A percentile compares a stretch with the other conserved stretches of the same genome.
Conservation (phyloP, 2,888 invertebrate species). For the Trichopria drosophilae region DNA sequence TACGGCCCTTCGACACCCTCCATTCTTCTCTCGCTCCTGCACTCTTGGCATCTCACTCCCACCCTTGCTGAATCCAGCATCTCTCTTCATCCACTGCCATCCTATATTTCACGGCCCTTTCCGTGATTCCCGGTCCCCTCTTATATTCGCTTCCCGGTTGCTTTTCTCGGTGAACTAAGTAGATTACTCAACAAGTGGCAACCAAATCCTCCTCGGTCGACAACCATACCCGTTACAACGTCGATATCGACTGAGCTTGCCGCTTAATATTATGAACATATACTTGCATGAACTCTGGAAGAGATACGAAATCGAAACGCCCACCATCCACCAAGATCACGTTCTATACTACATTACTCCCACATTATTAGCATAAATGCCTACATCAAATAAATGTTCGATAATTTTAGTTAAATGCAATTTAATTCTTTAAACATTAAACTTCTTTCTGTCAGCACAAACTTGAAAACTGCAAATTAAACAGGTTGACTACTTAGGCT, state of each 20-base stretch:
- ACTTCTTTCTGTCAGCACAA: too few relatives aligned
- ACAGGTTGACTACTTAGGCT: too few relatives aligned
- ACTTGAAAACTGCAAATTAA: too few relatives aligned
- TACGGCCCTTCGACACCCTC: slow-evolving; percentile 9
- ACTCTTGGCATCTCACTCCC: slow-evolving; percentile 1
- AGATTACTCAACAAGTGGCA: slow-evolving; percentile 58
- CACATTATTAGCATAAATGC: too few relatives aligned
- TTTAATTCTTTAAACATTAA: too few relatives aligned
- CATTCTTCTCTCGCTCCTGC: slow-evolving; percentile 9
- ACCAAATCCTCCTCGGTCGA: slow-evolving; percentile 50
- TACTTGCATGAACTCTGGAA: too few relatives aligned
- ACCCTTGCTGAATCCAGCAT: slow-evolving; percentile 2
- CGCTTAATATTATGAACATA: background rate
- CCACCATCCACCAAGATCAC: too few relatives aligned
- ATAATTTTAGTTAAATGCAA: too few relatives aligned
- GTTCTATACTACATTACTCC: too few relatives aligned
- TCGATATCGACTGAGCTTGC: slow-evolving; percentile 34
- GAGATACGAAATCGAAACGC: too few relatives aligned
- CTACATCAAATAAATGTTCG: too few relatives aligned
- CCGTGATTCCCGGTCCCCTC: background rate
- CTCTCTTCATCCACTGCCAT: slow-evolving; percentile 2
- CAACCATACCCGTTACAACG: slow-evolving; percentile 45
- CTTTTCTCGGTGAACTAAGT: slow-evolving; percentile 51
- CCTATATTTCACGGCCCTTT: slow-evolving; percentile 2
- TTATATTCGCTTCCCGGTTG: slow-evolving; percentile 30